Conservation (phyloP, 2,888 invertebrate genomes). For the Stegana nigrithorax region DNA sequence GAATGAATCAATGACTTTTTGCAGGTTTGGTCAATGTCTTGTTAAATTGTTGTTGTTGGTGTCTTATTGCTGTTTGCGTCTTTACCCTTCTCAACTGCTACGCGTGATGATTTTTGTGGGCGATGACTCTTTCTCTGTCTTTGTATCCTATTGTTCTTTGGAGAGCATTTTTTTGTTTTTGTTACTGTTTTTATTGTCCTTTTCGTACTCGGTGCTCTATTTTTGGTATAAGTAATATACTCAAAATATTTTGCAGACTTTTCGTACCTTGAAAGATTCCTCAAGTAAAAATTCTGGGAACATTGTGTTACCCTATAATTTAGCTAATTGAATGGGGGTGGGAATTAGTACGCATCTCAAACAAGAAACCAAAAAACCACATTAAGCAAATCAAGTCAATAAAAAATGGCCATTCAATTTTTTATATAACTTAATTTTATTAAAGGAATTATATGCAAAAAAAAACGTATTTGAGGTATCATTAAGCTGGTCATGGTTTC, state of each 20-base stretch:
- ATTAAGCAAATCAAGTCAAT: background rate
- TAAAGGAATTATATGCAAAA: too few species aligned
- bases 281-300: conserved; percentile 55
- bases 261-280: conserved; percentile 37
- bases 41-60: background rate
- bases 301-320: conserved; percentile 61
- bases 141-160: conserved; percentile 32
- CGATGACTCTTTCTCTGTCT: conserved; percentile 59
- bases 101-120: conserved; percentile 59
- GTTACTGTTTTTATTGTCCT: conserved; percentile 53
- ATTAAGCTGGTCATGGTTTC: too few species aligned
- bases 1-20: conserved; percentile 48
- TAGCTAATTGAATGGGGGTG: conserved; percentile 66
- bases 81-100: conserved; percentile 46
- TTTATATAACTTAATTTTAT: too few species aligned
- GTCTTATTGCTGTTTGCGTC: conserved; percentile 22
- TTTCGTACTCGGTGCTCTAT: conserved; percentile 18
- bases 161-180: conserved; percentile 42
- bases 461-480: too few species aligned
- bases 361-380: conserved; percentile 13
- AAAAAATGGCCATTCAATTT: background rate
- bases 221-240: conserved; percentile 9
- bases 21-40: conserved; percentile 33
- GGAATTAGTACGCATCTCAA: conserved; percentile 44
- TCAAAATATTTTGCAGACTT: conserved; percentile 44